Evolutionary conservation across 2,797 vertebrate genomes (phyloP).

Genomic region (Zenarchopterus dispar): DNA sequence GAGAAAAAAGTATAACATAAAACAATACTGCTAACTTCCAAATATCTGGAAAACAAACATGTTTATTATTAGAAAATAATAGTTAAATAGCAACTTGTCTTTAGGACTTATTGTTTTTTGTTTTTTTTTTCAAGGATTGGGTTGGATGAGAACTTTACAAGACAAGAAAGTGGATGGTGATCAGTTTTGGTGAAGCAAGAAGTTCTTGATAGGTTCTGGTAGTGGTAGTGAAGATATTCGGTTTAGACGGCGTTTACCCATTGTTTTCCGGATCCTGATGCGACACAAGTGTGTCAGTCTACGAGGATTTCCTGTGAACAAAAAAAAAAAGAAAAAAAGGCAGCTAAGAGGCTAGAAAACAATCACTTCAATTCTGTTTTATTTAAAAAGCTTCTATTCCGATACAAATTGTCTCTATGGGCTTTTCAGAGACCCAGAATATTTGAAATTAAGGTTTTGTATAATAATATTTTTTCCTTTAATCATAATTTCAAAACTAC

Average conservation of each 20-base stretch:
- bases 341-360: constrained; percentile 5
- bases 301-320: constrained; percentile 79
- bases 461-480: no score
- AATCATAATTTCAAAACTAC: no score
- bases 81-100: constrained; percentile 12
- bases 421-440: no score
- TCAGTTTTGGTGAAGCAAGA: constrained; percentile 86
- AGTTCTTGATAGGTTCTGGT: constrained; percentile 87
- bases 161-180: constrained; percentile 4
- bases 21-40: constrained; percentile 8
- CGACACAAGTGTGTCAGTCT: constrained; percentile 88
- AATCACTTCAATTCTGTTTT: neutral
- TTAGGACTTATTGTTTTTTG: constrained; percentile 12
- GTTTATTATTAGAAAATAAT: constrained; percentile 26
- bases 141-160: constrained; percentile 6
- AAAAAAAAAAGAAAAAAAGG: neutral
- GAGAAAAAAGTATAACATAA: constrained; percentile 6
- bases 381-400: no score
- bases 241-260: constrained; percentile 87
- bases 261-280: constrained; percentile 84
- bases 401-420: no score
- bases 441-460: no score
- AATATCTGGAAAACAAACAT: constrained; percentile 17
- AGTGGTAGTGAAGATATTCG: constrained; percentile 87
- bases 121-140: neutral